Evolutionary conservation across 1,140 invertebrate species (phyloP), one percentile per base, ranked within the genome.

Genomic region (Saxidomus purpurata): DNA sequence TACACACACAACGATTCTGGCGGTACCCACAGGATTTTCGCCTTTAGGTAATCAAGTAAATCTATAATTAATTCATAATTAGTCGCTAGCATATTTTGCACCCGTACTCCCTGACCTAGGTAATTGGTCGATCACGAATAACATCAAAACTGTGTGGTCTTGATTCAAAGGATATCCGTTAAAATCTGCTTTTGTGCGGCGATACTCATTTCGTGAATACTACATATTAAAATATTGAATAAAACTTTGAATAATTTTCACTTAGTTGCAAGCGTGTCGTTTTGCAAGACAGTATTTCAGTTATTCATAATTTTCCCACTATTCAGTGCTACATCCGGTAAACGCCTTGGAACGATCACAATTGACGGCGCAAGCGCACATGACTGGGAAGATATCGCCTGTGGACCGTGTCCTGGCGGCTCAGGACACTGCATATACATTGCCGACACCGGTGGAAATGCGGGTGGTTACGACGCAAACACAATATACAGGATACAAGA

Each of bases 361-460:
- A 91, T 94, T 19, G 74, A 81, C 31, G 83, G 83, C 0, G 92
- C 91, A 3, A 6, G 63, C 1, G 92, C 91, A 76, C 80, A 89
- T 0, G 93, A 94, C 43, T 94, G 94, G 94, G 94, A 93, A 63
- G 93, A 94, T 49, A 90, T 94, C 1, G 92, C 92, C 25, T 87
- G 90, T 40, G 93, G 92, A 28, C 92, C 93, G 0, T 93, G 93
- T 79, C 15, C 59, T 9, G 87, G 86, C 2, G 87, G 69, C 1
- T 79, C 79, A 11, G 89, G 89, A 19, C 34, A 91, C 28, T 94
- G 93, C 88, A 69, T 94, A 1, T 93, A 93, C 79, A 91, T 93
- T 22, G 92, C 81, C 19, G 93, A 92, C 81, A 93, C 90, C n/a
- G 92, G 92, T 1, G 92, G 90, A 22, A 90, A 93, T 52, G 86